These are phyloP conservation scores for Hypothenemus hampei DNA, from an alignment of 1,140 invertebrate genomes.

Conservation along the genomic window DNA sequence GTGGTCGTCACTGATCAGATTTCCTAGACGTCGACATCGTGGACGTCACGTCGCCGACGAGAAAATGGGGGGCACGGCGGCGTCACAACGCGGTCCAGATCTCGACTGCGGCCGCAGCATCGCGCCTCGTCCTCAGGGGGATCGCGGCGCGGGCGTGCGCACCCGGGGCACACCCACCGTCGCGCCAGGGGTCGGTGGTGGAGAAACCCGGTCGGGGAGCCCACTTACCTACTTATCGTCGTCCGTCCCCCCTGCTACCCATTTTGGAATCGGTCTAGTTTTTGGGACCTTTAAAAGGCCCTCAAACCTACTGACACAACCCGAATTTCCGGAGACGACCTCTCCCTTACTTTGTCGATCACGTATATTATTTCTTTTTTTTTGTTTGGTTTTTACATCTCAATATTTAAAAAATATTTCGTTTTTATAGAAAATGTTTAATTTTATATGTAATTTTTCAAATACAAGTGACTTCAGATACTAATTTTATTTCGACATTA, in stretches of 20 bases:
- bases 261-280: constrained; percentile 26
- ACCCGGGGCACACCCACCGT: constrained; percentile 34
- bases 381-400: neutral
- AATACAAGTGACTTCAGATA: neutral
- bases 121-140: constrained; percentile 17
- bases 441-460: neutral
- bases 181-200: constrained; percentile 21
- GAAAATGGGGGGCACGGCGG: constrained; percentile 21
- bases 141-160: constrained; percentile 34
- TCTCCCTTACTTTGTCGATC: neutral
- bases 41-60: constrained; percentile 10
- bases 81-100: constrained; percentile 27
- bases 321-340: constrained; percentile 5
- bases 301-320: constrained; percentile 27
- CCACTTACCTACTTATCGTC: constrained; percentile 25
- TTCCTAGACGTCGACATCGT: constrained; percentile 18
- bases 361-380: neutral
- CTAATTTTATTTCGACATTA: neutral
- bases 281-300: constrained; percentile 42
- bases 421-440: neutral
- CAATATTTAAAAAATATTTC: neutral
- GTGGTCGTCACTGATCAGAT: constrained; percentile 25
- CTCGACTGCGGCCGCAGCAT: constrained; percentile 26
- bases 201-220: constrained; percentile 1
- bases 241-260: constrained; percentile 9